These are phyloP conservation scores for Drosophila lini DNA, from an alignment of 1,140 invertebrate genomes.

Conservation along the genomic window DNA sequence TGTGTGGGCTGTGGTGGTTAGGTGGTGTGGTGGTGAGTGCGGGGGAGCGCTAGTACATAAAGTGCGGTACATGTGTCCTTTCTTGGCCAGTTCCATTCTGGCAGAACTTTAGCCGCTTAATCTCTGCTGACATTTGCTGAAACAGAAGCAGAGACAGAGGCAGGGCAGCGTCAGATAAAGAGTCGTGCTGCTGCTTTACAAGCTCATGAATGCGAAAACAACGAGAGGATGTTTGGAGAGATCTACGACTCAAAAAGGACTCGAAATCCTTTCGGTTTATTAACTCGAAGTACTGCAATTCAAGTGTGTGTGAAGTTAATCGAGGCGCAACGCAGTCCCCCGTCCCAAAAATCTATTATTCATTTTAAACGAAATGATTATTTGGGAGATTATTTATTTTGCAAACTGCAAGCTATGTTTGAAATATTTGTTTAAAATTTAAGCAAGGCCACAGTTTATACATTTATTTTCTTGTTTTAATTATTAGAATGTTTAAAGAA, in stretches of 20 bases:
- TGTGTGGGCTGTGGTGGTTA: slow-evolving; percentile 8
- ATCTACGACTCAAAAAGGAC: slow-evolving; percentile 20
- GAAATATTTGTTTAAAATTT: too few relatives aligned
- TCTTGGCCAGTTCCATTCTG: slow-evolving; percentile 38
- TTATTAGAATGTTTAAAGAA: too few relatives aligned
- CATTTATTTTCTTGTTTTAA: too few relatives aligned
- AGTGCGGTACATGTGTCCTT: slow-evolving; percentile 66
- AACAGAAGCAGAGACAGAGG: slow-evolving; percentile 11
- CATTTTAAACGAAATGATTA: neutral
- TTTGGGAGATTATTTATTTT: neutral
- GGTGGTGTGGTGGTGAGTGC: slow-evolving; percentile 1
- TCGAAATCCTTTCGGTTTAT: slow-evolving; percentile 5
- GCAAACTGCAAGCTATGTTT: neutral
- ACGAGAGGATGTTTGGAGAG: slow-evolving; percentile 16
- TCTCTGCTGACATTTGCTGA: slow-evolving; percentile 76
- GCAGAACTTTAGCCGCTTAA: slow-evolving; percentile 66
- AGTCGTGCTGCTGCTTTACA: slow-evolving; percentile 15
- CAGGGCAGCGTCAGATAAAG: slow-evolving; percentile 16
- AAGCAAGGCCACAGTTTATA: too few relatives aligned
- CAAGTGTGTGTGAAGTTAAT: neutral
- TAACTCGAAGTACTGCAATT: neutral
- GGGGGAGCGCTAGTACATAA: slow-evolving; percentile 50
- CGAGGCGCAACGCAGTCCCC: neutral
- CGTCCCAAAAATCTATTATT: neutral
- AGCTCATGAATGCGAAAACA: slow-evolving; percentile 50